Evolutionary conservation across 1,140 invertebrate species (phyloP).

Genomic region (Mycetomoellerius zeteki): DNA sequence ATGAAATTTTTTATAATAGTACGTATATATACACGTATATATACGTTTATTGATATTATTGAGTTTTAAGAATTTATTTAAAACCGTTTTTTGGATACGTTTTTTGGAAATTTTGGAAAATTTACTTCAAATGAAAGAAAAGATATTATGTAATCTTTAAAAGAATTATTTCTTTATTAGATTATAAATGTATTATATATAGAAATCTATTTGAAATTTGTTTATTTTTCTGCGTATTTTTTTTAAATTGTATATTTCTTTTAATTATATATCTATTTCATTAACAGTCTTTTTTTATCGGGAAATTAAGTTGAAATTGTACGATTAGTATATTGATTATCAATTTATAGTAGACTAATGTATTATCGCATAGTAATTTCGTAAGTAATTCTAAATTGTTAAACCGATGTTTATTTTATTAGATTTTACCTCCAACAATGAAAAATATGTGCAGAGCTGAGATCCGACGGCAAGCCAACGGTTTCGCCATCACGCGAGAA

Average conservation of each 20-base stretch:
- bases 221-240: not conserved
- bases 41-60: conserved; percentile 33
- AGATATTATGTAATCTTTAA: not conserved
- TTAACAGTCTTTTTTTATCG: not conserved
- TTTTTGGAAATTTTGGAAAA: too few species aligned
- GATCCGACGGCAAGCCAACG: conserved; percentile 35
- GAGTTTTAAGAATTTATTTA: not conserved
- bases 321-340: not conserved
- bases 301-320: not conserved
- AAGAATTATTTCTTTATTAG: not conserved
- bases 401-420: conserved; percentile 11
- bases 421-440: conserved; percentile 14
- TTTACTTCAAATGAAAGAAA: not conserved
- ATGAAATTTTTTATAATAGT: too few species aligned
- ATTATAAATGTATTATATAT: not conserved
- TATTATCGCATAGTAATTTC: not conserved
- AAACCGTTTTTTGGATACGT: not conserved
- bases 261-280: not conserved
- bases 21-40: not conserved
- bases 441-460: not conserved
- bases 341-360: not conserved
- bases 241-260: conserved; percentile 9
- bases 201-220: not conserved
- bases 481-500: not conserved
- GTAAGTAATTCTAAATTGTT: not conserved